These are phyloP conservation scores for Eristalinus sepulchralis DNA, from an alignment of 2,888 invertebrate genomes.

Conservation along the genomic window DNA sequence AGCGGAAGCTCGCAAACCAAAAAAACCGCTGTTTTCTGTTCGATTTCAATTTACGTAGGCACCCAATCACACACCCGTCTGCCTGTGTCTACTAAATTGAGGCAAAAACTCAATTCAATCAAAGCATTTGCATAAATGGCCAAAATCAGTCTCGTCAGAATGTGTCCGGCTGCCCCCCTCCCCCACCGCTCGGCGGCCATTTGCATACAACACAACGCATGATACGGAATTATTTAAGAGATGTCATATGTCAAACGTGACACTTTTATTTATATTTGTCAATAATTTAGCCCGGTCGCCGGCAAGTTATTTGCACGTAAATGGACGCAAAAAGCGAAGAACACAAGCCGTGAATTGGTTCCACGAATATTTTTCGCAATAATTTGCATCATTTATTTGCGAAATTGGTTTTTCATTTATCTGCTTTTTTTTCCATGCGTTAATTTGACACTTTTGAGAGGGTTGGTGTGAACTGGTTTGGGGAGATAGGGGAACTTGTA, in stretches of 20 bases:
- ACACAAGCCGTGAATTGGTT: constrained; percentile 4
- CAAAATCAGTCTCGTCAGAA: background rate
- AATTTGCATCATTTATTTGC: background rate
- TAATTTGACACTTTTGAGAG: background rate
- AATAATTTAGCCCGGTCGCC: constrained; percentile 23
- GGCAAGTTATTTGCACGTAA: background rate
- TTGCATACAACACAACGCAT: constrained; percentile 32
- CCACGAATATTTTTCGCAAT: background rate
- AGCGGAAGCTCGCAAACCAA: background rate
- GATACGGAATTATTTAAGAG: constrained; percentile 19
- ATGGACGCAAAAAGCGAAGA: background rate
- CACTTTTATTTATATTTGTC: constrained; percentile 31
- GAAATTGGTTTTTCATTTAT: background rate
- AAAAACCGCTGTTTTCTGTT: background rate
- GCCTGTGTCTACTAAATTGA: background rate
- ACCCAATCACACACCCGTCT: background rate
- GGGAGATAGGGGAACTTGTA: background rate
- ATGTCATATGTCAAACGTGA: constrained; percentile 48
- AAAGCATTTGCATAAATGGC: constrained; percentile 33
- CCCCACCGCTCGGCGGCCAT: no score
- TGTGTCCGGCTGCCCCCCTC: background rate
- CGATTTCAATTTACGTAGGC: background rate
- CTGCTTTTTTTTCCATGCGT: background rate
- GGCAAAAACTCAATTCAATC: background rate
- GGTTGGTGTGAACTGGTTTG: background rate